A percentile compares a stretch with the other conserved stretches of the same genome.
Conservation (phyloP, 1,140 invertebrate genomes). For the Sitobion miscanthi region DNA sequence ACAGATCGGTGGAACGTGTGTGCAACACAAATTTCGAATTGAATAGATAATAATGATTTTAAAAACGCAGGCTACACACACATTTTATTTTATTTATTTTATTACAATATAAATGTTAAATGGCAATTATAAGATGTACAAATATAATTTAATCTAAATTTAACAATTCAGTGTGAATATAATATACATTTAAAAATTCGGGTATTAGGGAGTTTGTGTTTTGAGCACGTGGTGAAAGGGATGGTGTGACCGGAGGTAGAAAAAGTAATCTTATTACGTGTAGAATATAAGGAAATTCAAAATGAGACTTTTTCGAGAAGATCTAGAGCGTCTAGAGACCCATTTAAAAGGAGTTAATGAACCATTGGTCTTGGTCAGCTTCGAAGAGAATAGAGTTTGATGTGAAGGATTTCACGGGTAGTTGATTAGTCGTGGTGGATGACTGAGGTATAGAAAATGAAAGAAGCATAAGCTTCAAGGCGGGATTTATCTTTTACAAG, state of each 20-base stretch:
- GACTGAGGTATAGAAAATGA: not conserved
- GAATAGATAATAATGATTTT: not conserved
- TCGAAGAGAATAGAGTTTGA: not conserved
- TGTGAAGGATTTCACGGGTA: not conserved
- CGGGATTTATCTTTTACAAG: too few relatives aligned
- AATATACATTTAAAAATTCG: too few relatives aligned
- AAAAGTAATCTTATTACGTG: not conserved
- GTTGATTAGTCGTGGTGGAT: not conserved
- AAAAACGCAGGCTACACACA: not conserved
- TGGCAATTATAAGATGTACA: not conserved
- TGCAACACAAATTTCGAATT: not conserved
- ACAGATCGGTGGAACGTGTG: not conserved
- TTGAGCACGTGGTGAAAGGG: too few relatives aligned
- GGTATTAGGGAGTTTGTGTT: too few relatives aligned
- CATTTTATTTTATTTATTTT: too few relatives aligned
- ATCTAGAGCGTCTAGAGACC: not conserved
- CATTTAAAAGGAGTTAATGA: not conserved
- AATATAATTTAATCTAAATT: not conserved
- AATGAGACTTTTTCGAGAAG: not conserved
- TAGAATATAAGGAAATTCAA: not conserved
- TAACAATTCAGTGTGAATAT: not conserved
- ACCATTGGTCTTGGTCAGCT: not conserved
- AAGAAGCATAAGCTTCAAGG: not conserved
- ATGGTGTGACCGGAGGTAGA: not conserved
- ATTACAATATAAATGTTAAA: too few relatives aligned